Percentiles rank a stretch among this genome's conserved stretches.
Evolutionary conservation across 2,797 vertebrate species (phyloP).

Genomic region (Nothura maculosa): DNA sequence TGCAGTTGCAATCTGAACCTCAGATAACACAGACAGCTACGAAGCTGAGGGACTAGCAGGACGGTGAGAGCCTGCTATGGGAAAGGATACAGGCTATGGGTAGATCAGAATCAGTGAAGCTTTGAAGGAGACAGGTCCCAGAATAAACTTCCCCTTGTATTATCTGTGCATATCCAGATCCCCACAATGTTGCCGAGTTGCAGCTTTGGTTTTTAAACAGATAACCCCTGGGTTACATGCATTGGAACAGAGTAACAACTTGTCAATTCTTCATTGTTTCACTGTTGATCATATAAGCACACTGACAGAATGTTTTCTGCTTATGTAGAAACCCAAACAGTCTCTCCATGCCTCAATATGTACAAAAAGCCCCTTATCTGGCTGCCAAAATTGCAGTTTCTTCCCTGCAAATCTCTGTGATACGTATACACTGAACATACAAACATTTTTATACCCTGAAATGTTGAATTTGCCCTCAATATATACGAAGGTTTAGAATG

Average conservation of each 20-base stretch:
- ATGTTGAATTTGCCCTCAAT: not conserved
- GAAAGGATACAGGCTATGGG: slow-evolving; percentile 37
- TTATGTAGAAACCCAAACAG: not conserved
- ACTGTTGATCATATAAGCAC: not conserved
- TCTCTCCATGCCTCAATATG: not conserved
- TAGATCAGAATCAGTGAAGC: slow-evolving; percentile 33
- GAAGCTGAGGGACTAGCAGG: not conserved
- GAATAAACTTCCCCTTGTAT: slow-evolving; percentile 69
- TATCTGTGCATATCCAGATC: slow-evolving; percentile 29
- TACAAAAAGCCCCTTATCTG: slow-evolving; percentile 13
- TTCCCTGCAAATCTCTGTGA: slow-evolving; percentile 1
- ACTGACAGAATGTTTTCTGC: slow-evolving; percentile 4
- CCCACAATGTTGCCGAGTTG: slow-evolving; percentile 42
- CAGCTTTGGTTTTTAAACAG: slow-evolving; percentile 28
- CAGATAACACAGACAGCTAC: not conserved
- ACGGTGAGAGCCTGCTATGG: slow-evolving; percentile 1
- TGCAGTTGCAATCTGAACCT: not conserved
- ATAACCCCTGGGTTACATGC: not conserved
- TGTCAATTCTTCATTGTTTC: slow-evolving; percentile 27
- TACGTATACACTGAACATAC: not conserved
- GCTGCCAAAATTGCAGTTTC: slow-evolving; percentile 32
- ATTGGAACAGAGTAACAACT: slow-evolving; percentile 16
- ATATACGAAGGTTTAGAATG: not conserved
- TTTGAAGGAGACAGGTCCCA: slow-evolving; percentile 65
- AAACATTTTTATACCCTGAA: not conserved